Percentiles rank a stretch among this genome's conserved stretches.
These are phyloP conservation scores for Drosophila gunungcola DNA, from an alignment of 1,140 invertebrate genomes.

Conservation along the genomic window DNA sequence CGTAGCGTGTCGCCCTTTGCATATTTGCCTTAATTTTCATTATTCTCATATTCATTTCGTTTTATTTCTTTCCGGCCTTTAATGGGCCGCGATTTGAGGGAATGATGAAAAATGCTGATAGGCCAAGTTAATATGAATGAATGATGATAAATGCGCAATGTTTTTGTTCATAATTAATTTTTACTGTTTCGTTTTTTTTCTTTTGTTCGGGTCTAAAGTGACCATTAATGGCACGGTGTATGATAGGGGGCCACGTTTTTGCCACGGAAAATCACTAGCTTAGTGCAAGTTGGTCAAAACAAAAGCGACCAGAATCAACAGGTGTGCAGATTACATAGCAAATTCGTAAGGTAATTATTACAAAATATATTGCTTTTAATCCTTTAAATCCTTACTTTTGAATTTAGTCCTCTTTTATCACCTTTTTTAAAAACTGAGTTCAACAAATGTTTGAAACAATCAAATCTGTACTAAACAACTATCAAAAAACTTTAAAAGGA, in stretches of 20 bases:
- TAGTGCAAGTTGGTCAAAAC: background rate
- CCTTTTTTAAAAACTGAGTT: too few relatives aligned
- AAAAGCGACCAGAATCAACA: constrained; percentile 7
- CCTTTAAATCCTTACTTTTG: too few relatives aligned
- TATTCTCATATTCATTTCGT: constrained; percentile 45
- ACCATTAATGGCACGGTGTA: constrained; percentile 17
- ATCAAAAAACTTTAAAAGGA: too few relatives aligned
- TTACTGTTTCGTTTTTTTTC: constrained; percentile 5
- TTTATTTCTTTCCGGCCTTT: constrained; percentile 44
- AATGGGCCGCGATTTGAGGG: constrained; percentile 37
- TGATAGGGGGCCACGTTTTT: constrained; percentile 2
- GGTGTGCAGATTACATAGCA: constrained; percentile 9
- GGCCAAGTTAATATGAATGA: constrained; percentile 45
- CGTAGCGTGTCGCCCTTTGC: constrained; percentile 49
- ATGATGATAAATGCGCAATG: constrained; percentile 47
- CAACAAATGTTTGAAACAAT: too few relatives aligned
- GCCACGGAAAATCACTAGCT: background rate
- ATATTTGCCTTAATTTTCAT: constrained; percentile 49
- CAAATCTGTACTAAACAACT: too few relatives aligned
- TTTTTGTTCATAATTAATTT: constrained; percentile 49
- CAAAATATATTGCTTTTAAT: background rate
- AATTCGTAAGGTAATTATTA: background rate
- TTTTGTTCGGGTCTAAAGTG: constrained; percentile 32
- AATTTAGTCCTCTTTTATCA: too few relatives aligned
- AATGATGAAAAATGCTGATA: constrained; percentile 52